These are phyloP conservation scores for Tetraodon nigroviridis DNA, from an alignment of 2,113 vertebrate species.

Conservation along the genomic window DNA sequence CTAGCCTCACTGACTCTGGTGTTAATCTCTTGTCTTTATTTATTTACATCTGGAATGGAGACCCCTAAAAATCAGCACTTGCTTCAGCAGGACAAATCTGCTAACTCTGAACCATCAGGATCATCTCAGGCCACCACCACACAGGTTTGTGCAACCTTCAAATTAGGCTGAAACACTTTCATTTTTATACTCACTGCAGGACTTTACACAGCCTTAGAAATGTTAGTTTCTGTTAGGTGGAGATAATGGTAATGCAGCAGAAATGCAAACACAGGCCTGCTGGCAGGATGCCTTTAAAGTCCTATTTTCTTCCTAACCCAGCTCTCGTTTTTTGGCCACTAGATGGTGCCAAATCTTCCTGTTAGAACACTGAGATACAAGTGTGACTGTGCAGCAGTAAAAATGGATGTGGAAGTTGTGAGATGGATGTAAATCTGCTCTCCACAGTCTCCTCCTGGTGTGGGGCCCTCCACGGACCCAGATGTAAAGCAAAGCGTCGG, in stretches of 20 bases:
- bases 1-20: conserved; percentile 10
- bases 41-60: conserved; percentile 27
- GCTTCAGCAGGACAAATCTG: conserved; percentile 51
- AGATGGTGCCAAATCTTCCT: conserved; percentile 75
- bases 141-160: conserved; percentile 34
- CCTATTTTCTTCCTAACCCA: background rate
- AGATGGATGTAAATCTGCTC: background rate
- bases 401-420: no score
- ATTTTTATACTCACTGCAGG: background rate
- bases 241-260: no score
- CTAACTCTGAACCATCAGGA: conserved; percentile 34
- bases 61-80: conserved; percentile 49
- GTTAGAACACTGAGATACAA: conserved; percentile 13
- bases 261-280: no score
- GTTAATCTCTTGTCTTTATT: conserved; percentile 21
- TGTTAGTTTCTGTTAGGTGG: no score
- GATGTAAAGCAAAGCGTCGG: background rate
- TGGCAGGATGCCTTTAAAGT: background rate
- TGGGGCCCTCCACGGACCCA: background rate
- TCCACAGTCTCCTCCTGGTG: background rate
- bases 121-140: background rate
- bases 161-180: background rate
- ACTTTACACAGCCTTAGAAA: no score
- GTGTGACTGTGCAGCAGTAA: conserved; percentile 16
- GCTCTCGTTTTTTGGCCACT: conserved; percentile 52